Evolutionary conservation across 2,888 invertebrate species (phyloP), one percentile per base, ranked within the genome.

Genomic region (Craniophora ligustri): DNA sequence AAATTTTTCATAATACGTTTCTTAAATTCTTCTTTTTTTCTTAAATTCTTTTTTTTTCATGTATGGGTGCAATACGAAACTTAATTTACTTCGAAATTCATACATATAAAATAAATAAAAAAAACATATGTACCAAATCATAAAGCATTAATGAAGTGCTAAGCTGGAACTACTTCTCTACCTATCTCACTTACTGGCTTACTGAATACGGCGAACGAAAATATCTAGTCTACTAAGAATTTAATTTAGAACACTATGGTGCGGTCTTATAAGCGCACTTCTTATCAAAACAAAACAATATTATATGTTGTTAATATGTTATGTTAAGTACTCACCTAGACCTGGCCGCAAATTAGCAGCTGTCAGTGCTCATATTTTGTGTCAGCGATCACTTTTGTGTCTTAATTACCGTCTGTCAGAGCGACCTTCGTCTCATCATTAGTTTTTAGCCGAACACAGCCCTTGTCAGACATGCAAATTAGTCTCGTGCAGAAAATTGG

Each of bases 381-480:
- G 64, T 72, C 69, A 72, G 58, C 59, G 45, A 71, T 57, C 50
- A 61, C 62, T 76, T 76, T 83, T 80, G 79, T 81, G 62, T 75
- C 72, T 72, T 86, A 85, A 88, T 86, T 78, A 70, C 71, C 46
- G 65, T 61, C 72, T 77, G 81, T 67, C 77, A 69, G 53, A 59
- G 42, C 54, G 75, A 65, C 81, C 86, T 82, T 82, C 81, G 73
- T 48, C 48, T 64, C 62, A 65, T 75, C 77, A 80, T 81, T 67
- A 76, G 53, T 67, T 72, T 64, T 53, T 73, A 75, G 67, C 68
- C 63, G 67, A 66, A 54, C 56, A 38, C 35, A 45, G 66, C 79
- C 79, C 81, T 82, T 75, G 79, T 81, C 75, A 72, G 70, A 76
- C 74, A 82, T 84, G 81, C 72, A 80, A 84, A 86, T 83, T 65